These are phyloP conservation scores for Auanema sp. DNA, from an alignment of 2,888 invertebrate genomes.

Conservation along the genomic window DNA sequence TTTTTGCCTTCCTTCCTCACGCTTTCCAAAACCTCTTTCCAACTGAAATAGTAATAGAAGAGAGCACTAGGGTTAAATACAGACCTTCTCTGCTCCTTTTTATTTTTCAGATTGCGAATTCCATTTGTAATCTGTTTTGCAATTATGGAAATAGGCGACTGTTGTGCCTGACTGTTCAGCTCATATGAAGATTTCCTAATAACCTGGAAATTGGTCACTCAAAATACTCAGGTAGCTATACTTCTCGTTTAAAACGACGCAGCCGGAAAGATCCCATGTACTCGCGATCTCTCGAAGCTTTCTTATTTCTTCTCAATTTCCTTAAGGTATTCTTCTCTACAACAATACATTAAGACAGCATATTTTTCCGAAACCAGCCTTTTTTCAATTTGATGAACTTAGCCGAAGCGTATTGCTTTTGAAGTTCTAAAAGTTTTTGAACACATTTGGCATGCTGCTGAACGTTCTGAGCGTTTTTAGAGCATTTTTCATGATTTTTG, in stretches of 20 bases:
- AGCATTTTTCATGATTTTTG: conserved; percentile 25
- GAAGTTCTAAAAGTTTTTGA: conserved; percentile 17
- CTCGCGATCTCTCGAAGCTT: too few species aligned
- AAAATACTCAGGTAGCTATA: too few species aligned
- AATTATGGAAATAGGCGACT: conserved; percentile 24
- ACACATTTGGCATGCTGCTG: conserved; percentile 35
- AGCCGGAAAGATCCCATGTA: too few species aligned
- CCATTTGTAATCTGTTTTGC: conserved; percentile 30
- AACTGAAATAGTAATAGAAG: conserved; percentile 11
- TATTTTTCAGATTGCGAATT: conserved; percentile 28
- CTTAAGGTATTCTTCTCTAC: too few species aligned
- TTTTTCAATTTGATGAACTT: too few species aligned
- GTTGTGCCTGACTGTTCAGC: conserved; percentile 13
- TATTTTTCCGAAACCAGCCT: too few species aligned
- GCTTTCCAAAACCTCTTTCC: conserved; percentile 28
- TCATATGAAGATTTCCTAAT: conserved; percentile 11
- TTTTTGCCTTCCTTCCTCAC: conserved; percentile 23
- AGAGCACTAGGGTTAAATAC: not conserved
- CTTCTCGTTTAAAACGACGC: too few species aligned
- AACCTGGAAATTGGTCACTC: conserved; percentile 1
- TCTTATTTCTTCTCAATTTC: too few species aligned
- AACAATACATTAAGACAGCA: too few species aligned
- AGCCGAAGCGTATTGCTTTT: not conserved
- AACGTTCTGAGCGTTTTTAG: conserved; percentile 18
- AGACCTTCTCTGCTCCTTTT: conserved; percentile 25